Base-by-base conservation (phyloP, 64 coral and sea anemone species). In the Montipora capricornis region DNA sequence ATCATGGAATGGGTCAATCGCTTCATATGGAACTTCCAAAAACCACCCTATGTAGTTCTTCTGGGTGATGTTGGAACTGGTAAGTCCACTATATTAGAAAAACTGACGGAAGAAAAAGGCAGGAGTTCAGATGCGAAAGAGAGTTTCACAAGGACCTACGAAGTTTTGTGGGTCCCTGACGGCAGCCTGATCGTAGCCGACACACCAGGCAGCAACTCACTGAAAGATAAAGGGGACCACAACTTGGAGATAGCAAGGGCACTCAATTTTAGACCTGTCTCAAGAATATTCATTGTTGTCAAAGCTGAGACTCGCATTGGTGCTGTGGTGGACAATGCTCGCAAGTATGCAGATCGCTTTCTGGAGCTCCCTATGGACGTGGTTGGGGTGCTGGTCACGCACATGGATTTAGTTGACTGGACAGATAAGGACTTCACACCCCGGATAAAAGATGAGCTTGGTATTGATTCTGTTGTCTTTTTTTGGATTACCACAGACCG, bases 221-320 rank as follows among this genome's bases (percentile, higher is more conserved):
- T 88, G 67, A 88, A 57, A 88, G 73, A 88, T 52, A 88, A 75
- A 88, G 1, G 60, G 67, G 71, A 88, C 57, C 87, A 88, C 73
- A 88, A 88, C 10, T 2, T 58, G 19, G 0, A 5, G 47, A 88
- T 88, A 24, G 24, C 24, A 24, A 24, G 24, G 24, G 87, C 87
- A 44, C 49, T 88, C 44, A 88, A 88, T 20, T 88, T 20, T 20
- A 73, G 87, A 76, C 87, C 71, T 5, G 87, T 88, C 70, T 88
- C 87, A 13, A 73, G 87, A 76, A 88, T 88, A 76, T 88, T 88
- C 49, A 88, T 88, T 51, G 87, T 88, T 75, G 87, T 88, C 87
- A 88, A 88, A 50, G 87, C 87, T 74, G 87, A 88, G 15, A 88
- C 87, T 49, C 87, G 87, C 12, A 88, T 88, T 88, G 87, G 58